Evolutionary conservation across 2,113 vertebrate species (phyloP).

Genomic region (Capreolus pygargus): DNA sequence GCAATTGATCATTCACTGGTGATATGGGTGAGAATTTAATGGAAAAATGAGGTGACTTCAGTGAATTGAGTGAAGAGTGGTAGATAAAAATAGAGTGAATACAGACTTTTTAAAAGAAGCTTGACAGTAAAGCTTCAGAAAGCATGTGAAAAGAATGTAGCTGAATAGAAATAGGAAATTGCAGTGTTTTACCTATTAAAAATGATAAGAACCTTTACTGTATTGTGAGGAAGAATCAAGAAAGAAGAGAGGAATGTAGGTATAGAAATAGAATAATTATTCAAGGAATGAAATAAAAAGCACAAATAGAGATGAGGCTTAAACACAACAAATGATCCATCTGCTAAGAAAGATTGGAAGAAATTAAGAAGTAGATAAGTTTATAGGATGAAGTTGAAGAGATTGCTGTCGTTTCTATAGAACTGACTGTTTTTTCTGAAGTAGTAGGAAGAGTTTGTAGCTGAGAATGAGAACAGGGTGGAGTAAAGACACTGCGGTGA

Average conservation of each 20-base stretch:
- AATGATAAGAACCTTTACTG: background rate
- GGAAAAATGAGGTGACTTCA: background rate
- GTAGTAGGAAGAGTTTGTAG: background rate
- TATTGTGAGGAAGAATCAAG: background rate
- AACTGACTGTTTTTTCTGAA: background rate
- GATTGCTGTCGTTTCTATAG: background rate
- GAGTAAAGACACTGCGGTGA: background rate
- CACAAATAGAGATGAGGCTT: background rate
- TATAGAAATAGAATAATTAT: background rate
- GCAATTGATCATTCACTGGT: background rate
- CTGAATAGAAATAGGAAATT: background rate
- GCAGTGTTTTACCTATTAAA: background rate
- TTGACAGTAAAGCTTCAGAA: background rate
- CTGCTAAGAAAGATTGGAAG: background rate
- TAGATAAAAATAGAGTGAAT: background rate
- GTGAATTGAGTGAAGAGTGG: background rate
- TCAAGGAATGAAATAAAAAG: background rate
- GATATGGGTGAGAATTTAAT: background rate
- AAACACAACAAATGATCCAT: background rate
- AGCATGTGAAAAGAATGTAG: background rate
- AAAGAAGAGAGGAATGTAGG: background rate
- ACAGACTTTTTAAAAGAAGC: background rate
- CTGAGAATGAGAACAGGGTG: background rate
- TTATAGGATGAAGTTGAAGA: background rate
- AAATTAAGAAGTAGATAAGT: background rate